Evolutionary conservation across 2,888 invertebrate species (phyloP), one percentile per base, ranked within the genome.

Genomic region (Seladonia tumulorum): DNA sequence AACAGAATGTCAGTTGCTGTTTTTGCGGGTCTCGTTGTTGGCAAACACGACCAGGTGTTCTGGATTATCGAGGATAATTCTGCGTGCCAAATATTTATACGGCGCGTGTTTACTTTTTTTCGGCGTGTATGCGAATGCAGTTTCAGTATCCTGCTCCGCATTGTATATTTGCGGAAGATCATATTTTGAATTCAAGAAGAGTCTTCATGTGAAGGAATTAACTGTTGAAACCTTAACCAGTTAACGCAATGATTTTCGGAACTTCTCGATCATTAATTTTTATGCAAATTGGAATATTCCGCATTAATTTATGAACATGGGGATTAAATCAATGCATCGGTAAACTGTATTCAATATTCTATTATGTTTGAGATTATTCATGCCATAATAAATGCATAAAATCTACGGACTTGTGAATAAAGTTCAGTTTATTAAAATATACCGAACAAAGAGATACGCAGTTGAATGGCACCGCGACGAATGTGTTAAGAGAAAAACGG

Each of bases 61-160:
- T 2, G 42, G 70, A 42, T 70, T 42, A 70, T 22, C 39, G 42
- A 70, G n/a, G 70, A 70, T 70, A 70, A 42, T 70, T 70, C 42
- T n/a, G 42, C 39, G 12, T 42, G 42, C 42, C 42, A 42, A 42
- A 70, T 70, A 42, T 70, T 70, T 70, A 39, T 10, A 14, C 2
- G 42, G 42, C 70, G n/a, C 2, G 42, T n/a, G 5, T 70, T n/a
- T 70, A 14, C n/a, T 12, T 70, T 70, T 39, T 68, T 42, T 14
- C 70, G 22, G 1, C 22, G 45, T 2, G 45, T 2, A 39, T 0
- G 45, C 22, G 25, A 25, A 14, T 2, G 16, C 8, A n/a, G 25
- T 29, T 71, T 45, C 45, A 12, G 2, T 25, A 14, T 71, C 25
- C 45, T 8, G 39, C 45, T 25, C 2, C 66, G 22, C 16, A 16